phyloP scores from a whole-genome alignment of 2,113 vertebrate genomes.

The Mus pahari region DNA sequence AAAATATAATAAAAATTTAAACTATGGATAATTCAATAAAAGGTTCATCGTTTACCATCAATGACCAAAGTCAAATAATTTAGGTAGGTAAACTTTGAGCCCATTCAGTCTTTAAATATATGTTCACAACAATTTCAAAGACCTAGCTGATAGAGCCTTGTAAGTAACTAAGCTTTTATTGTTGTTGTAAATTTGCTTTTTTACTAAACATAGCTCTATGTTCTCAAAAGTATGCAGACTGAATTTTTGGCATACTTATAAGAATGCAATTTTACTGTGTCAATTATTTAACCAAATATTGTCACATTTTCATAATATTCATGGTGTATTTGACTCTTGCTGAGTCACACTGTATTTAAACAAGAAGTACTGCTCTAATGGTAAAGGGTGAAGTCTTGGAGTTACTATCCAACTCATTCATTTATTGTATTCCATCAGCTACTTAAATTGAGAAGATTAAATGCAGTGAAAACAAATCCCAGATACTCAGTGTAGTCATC shows the following conservation, averaged over 20 bases:
- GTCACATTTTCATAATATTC: background rate
- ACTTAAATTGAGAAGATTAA: background rate
- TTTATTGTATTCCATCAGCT: background rate
- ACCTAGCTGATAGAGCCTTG: background rate
- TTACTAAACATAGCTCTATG: background rate
- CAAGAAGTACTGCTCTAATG: background rate
- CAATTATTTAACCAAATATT: background rate
- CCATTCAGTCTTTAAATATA: background rate
- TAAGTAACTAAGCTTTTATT: background rate
- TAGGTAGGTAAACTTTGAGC: background rate
- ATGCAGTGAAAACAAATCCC: background rate
- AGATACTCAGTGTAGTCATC: background rate
- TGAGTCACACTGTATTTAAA: background rate
- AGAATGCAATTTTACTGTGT: background rate
- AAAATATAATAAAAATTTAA: background rate
- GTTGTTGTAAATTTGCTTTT: background rate
- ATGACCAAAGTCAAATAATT: background rate
- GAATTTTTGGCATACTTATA: background rate
- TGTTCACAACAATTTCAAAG: background rate
- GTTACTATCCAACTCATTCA: background rate
- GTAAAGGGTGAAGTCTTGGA: background rate
- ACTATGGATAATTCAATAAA: background rate
- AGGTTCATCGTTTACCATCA: background rate
- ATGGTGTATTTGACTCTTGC: background rate
- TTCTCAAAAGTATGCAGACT: background rate